These are phyloP conservation scores for Nomia melanderi DNA, from an alignment of 1,140 invertebrate species.

Conservation along the genomic window DNA sequence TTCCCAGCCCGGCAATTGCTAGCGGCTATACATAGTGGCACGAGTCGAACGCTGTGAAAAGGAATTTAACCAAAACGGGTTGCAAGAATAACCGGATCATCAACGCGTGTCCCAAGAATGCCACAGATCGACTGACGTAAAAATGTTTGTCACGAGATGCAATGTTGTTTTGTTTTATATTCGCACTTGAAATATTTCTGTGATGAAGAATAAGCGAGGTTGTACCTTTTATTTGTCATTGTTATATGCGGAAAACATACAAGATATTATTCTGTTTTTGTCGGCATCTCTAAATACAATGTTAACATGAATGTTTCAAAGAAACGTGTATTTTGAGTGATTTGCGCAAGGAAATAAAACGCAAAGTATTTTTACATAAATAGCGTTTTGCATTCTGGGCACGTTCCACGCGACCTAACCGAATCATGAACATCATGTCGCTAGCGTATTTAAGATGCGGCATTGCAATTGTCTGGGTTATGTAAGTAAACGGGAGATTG, in stretches of 20 bases:
- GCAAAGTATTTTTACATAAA: neutral
- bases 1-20: slow-evolving; percentile 69
- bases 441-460: neutral
- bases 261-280: too few relatives aligned
- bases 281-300: too few relatives aligned
- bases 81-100: slow-evolving; percentile 15
- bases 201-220: too few relatives aligned
- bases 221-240: too few relatives aligned
- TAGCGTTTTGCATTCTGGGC: neutral
- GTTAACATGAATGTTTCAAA: too few relatives aligned
- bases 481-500: neutral
- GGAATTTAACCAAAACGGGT: slow-evolving; percentile 45
- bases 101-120: neutral
- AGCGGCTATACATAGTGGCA: slow-evolving; percentile 54
- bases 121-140: too few relatives aligned
- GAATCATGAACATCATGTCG: neutral
- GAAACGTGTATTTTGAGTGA: neutral
- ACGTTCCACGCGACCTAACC: neutral
- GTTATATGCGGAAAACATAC: too few relatives aligned
- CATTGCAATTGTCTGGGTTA: neutral
- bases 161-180: too few relatives aligned
- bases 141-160: too few relatives aligned
- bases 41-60: slow-evolving; percentile 66
- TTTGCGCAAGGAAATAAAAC: neutral
- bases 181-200: too few relatives aligned